Percentiles rank a stretch among this genome's conserved stretches.
Evolutionary conservation across 2,888 invertebrate species (phyloP).

Genomic region (Oligia strigilis): DNA sequence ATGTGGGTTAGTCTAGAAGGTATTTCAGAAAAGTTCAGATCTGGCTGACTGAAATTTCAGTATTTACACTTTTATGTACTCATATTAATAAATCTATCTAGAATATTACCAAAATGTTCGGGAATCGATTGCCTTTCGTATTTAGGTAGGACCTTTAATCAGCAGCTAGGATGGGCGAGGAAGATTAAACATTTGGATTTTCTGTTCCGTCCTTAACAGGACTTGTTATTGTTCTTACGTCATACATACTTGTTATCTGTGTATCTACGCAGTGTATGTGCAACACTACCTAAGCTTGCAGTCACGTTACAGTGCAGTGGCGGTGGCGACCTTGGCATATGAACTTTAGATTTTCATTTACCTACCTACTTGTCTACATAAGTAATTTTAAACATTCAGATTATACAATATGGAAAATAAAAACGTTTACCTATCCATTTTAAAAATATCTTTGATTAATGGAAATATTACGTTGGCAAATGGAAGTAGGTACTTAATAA

Average conservation of each 20-base stretch:
- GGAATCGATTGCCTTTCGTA: neutral
- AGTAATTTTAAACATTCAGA: neutral
- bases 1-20: neutral
- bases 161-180: neutral
- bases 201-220: neutral
- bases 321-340: constrained; percentile 1
- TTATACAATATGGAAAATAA: no score
- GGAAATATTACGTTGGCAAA: neutral
- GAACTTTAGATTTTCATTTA: constrained; percentile 6
- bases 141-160: neutral
- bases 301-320: neutral
- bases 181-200: neutral
- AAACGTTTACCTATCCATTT: neutral
- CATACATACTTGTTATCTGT: constrained; percentile 5
- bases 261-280: constrained; percentile 6
- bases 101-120: neutral
- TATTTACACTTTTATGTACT: neutral
- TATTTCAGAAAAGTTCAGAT: neutral
- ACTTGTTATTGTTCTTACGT: neutral
- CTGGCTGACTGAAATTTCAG: neutral
- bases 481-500: no score
- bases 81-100: neutral
- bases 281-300: constrained; percentile 30
- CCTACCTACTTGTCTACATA: neutral
- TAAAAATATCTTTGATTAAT: neutral